phyloP scores from a whole-genome alignment of 1,140 invertebrate species.

The Helicoverpa zea region DNA sequence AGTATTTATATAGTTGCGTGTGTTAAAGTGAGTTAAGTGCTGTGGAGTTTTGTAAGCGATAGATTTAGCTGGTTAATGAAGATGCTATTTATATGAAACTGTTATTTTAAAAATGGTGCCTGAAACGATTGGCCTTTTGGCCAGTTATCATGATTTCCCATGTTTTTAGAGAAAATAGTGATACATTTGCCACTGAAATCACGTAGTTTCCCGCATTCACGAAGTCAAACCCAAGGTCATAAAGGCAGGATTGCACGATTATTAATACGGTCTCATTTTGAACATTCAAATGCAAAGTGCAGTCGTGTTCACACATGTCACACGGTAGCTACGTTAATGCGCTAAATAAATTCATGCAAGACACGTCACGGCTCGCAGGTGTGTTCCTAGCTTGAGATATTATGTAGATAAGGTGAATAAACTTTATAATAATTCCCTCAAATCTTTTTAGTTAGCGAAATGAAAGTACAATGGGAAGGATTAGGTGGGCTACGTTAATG shows the following conservation, averaged over 20 bases:
- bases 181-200: not conserved
- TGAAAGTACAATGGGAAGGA: constrained; percentile 25
- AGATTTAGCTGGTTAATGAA: no score
- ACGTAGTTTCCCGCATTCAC: constrained; percentile 8
- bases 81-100: not conserved
- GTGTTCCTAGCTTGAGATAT: constrained; percentile 51
- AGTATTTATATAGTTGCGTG: not conserved
- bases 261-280: constrained; percentile 52
- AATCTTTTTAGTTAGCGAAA: constrained; percentile 19
- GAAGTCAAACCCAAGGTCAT: constrained; percentile 37
- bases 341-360: constrained; percentile 65
- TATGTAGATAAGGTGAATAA: constrained; percentile 43
- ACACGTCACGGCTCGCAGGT: constrained; percentile 55
- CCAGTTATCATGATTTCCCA: no score
- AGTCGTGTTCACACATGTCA: constrained; percentile 59
- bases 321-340: constrained; percentile 58
- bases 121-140: no score
- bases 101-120: not conserved
- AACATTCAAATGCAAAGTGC: constrained; percentile 67
- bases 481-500: constrained; percentile 20
- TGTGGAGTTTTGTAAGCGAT: not conserved
- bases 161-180: no score
- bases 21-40: not conserved
- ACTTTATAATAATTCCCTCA: constrained; percentile 37
- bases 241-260: constrained; percentile 43